Evolutionary conservation across 2,888 invertebrate species (phyloP).

Genomic region (Eupeodes luniger): DNA sequence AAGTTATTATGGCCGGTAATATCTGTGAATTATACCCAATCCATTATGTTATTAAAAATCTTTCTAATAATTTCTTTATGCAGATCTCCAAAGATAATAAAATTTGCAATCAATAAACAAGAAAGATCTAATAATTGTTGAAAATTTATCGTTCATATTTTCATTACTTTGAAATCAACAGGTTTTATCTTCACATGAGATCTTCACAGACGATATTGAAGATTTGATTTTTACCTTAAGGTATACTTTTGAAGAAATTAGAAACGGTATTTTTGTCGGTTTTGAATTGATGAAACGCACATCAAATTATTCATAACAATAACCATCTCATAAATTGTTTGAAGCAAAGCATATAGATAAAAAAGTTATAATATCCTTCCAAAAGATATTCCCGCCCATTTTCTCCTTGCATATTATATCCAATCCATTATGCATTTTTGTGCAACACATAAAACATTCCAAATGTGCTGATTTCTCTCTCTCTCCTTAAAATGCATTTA

Average conservation of each 20-base stretch:
- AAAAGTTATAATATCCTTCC: background rate
- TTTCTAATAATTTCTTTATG: background rate
- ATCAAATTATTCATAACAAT: conserved; percentile 14
- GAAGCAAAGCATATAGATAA: background rate
- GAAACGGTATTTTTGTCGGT: conserved; percentile 34
- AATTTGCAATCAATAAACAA: background rate
- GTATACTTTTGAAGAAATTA: conserved; percentile 1
- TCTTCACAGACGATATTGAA: background rate
- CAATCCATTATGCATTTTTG: background rate
- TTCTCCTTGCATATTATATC: background rate
- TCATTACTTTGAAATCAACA: background rate
- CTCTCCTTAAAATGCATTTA: conserved; percentile 23
- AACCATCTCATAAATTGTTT: conserved; percentile 1
- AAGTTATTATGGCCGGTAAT: too few species aligned
- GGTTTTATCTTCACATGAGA: background rate
- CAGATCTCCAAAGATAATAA: background rate
- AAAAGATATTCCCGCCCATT: conserved; percentile 11
- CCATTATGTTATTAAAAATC: too few species aligned
- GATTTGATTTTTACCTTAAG: too few species aligned
- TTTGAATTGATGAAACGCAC: conserved; percentile 21
- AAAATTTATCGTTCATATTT: background rate
- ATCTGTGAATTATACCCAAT: too few species aligned
- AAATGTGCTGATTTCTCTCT: background rate
- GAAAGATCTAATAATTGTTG: background rate
- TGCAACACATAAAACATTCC: conserved; percentile 7